A percentile compares a stretch with the other conserved stretches of the same genome.
Conservation (phyloP, 2,888 invertebrate genomes). For the Drosophila hamatofila region DNA sequence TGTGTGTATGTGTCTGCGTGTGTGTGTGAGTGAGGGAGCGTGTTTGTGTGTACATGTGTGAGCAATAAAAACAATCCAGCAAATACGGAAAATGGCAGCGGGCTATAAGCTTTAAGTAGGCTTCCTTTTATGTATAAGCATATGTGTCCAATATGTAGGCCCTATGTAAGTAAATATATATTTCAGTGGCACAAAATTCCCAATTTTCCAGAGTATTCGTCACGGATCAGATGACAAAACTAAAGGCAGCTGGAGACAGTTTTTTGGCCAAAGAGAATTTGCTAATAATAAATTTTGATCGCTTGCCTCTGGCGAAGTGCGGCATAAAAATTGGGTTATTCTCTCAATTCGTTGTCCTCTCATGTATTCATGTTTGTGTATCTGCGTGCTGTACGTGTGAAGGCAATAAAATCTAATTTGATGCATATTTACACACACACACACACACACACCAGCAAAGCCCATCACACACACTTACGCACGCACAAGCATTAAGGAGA, state of each 20-base stretch:
- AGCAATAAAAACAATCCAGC: slow-evolving; percentile 51
- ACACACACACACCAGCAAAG: slow-evolving; percentile 3
- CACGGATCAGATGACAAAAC: background rate
- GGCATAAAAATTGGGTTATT: slow-evolving; percentile 4
- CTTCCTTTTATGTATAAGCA: slow-evolving; percentile 4
- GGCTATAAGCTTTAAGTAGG: slow-evolving; percentile 39
- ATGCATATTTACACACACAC: slow-evolving; percentile 41
- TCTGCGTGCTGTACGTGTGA: slow-evolving; percentile 51
- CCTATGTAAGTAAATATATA: background rate
- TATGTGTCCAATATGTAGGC: background rate
- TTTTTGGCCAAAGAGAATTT: background rate
- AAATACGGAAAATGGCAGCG: slow-evolving; percentile 30
- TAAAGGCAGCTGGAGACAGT: background rate
- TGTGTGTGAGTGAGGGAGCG: slow-evolving; percentile 14
- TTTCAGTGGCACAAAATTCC: background rate
- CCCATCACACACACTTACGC: background rate
- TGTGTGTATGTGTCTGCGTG: slow-evolving; percentile 12
- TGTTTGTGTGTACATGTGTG: slow-evolving; percentile 27
- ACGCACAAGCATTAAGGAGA: slow-evolving; percentile 14
- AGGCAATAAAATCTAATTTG: slow-evolving; percentile 72
- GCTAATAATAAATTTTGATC: slow-evolving; percentile 5
- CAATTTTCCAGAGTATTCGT: background rate
- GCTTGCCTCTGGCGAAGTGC: background rate
- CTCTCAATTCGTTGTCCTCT: slow-evolving; percentile 19
- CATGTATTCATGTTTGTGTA: slow-evolving; percentile 4